Evolutionary conservation across 1,140 invertebrate species (phyloP).

Genomic region (Drosophila carrolli): DNA sequence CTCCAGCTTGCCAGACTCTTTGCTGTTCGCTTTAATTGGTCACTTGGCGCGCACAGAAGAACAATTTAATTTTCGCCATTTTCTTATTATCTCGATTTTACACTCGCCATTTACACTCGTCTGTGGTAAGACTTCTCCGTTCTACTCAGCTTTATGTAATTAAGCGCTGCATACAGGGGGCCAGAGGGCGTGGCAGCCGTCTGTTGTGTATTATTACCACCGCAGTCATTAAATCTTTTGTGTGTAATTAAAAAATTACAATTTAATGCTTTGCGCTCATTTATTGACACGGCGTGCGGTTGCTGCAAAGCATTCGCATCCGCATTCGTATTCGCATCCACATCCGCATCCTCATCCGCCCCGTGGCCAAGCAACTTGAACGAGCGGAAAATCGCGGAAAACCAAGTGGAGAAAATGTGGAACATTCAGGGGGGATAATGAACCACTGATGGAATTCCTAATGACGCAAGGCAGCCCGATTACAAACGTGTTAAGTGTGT

Average conservation of each 20-base stretch:
- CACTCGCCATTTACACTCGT: conserved; percentile 27
- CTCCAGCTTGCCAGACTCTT: conserved; percentile 50
- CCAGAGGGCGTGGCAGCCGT: conserved; percentile 27
- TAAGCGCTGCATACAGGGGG: conserved; percentile 61
- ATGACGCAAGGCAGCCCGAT: conserved; percentile 24
- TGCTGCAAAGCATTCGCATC: conserved; percentile 2
- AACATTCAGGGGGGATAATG: conserved; percentile 22
- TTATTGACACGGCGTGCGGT: conserved; percentile 62
- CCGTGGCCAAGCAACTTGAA: conserved; percentile 19
- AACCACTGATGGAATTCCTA: conserved; percentile 28
- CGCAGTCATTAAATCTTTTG: conserved; percentile 78
- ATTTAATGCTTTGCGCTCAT: conserved; percentile 74
- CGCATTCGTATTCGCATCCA: conserved; percentile 1
- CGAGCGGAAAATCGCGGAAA: conserved; percentile 22
- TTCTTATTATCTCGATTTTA: conserved; percentile 80
- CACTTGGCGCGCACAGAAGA: conserved; percentile 75
- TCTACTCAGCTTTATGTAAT: conserved; percentile 64
- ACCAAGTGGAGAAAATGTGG: conserved; percentile 28
- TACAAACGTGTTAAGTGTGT: conserved; percentile 19
- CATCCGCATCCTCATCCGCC: conserved; percentile 9
- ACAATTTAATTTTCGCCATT: conserved; percentile 80
- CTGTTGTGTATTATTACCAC: conserved; percentile 74
- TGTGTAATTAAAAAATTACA: conserved; percentile 81
- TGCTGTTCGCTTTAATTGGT: conserved; percentile 74
- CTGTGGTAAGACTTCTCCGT: conserved; percentile 15